A percentile compares a stretch with the other conserved stretches of the same genome.
Evolutionary conservation across 1,140 invertebrate species (phyloP).

Genomic region (Pogonus chalceus): DNA sequence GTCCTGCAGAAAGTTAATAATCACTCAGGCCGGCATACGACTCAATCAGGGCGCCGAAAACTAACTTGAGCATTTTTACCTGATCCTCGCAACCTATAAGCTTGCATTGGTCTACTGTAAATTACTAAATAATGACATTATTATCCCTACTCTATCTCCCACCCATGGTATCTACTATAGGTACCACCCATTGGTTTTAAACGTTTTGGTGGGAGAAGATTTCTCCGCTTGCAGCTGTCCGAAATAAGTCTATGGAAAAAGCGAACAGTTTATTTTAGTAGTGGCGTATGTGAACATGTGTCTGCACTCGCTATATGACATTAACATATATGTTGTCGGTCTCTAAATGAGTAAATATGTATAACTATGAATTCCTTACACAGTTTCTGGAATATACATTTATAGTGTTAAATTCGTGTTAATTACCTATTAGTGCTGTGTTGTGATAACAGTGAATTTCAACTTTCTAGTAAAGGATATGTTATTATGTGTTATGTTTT

Average conservation of each 20-base stretch:
- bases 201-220: not conserved
- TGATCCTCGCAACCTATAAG: not conserved
- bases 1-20: too few relatives aligned
- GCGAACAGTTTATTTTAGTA: constrained; percentile 1
- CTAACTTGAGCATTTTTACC: not conserved
- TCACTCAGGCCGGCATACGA: not conserved
- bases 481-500: too few relatives aligned
- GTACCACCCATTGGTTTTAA: not conserved
- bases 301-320: not conserved
- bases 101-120: constrained; percentile 18
- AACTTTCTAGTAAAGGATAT: too few relatives aligned
- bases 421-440: not conserved
- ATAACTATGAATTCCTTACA: too few relatives aligned
- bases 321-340: not conserved
- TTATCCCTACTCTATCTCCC: constrained; percentile 24
- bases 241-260: not conserved
- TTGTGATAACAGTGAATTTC: not conserved
- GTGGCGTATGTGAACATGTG: not conserved
- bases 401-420: not conserved
- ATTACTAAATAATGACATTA: constrained; percentile 36
- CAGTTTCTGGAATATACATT: not conserved
- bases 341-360: not conserved
- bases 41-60: not conserved
- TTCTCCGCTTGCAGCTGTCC: not conserved
- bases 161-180: not conserved